These are phyloP conservation scores for Notolabrus celidotus DNA, from an alignment of 2,797 vertebrate species.

Conservation along the genomic window DNA sequence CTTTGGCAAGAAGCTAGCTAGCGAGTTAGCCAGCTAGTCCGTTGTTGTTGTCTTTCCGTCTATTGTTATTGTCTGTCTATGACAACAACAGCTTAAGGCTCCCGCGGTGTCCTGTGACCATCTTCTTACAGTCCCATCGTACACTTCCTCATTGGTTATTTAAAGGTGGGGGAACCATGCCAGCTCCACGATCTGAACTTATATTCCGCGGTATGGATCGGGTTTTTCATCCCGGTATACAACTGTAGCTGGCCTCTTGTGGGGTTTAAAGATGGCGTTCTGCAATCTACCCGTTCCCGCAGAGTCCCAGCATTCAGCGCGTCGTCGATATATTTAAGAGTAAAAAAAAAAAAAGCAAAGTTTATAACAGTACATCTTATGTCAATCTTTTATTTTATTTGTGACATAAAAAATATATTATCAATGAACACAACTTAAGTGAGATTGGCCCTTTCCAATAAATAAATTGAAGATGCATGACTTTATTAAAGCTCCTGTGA, in stretches of 20 bases:
- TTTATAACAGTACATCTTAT: slow-evolving; percentile 7
- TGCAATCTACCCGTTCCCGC: slow-evolving; percentile 76
- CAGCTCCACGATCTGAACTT: slow-evolving; percentile 55
- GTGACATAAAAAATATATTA: too few species aligned
- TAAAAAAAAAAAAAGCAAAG: slow-evolving; percentile 38
- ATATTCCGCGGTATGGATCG: slow-evolving; percentile 54
- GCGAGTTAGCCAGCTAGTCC: slow-evolving; percentile 72
- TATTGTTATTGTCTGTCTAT: slow-evolving; percentile 80
- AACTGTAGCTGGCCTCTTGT: slow-evolving; percentile 81
- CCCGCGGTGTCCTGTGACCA: slow-evolving; percentile 34
- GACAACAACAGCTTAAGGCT: slow-evolving; percentile 60
- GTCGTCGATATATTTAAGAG: slow-evolving; percentile 31
- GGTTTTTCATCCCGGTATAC: slow-evolving; percentile 79
- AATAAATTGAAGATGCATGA: too few species aligned
- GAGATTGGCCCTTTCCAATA: too few species aligned
- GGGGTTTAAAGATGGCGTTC: slow-evolving; percentile 91
- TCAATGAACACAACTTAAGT: too few species aligned
- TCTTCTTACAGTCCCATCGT: slow-evolving; percentile 48
- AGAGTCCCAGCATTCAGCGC: slow-evolving; percentile 84
- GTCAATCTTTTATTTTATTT: too few species aligned
- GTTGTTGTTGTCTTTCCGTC: slow-evolving; percentile 84
- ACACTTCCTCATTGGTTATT: slow-evolving; percentile 32
- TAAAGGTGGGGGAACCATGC: slow-evolving; percentile 27
- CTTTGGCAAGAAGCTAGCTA: slow-evolving; percentile 63
- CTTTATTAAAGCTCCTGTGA: too few species aligned